phyloP scores from a whole-genome alignment of 2,113 vertebrate genomes.

The Heterochromis multidens region DNA sequence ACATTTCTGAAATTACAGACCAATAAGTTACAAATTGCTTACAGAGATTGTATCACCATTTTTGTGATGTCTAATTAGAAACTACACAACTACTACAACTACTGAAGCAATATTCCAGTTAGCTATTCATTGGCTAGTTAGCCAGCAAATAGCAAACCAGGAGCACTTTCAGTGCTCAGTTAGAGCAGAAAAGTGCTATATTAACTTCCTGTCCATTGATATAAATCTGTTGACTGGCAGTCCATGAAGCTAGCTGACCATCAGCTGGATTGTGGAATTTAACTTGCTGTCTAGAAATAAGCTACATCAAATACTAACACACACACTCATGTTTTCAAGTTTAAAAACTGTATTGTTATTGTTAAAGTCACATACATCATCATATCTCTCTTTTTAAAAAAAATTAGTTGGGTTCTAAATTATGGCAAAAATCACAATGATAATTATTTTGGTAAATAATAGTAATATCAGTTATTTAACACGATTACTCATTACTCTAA shows the following conservation, averaged over 20 bases:
- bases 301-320: no score
- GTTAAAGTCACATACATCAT: no score
- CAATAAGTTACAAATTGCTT: not conserved
- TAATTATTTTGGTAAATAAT: not conserved
- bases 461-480: not conserved
- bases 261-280: no score
- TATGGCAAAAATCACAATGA: not conserved
- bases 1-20: constrained; percentile 63
- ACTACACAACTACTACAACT: no score
- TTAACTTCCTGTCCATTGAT: not conserved
- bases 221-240: not conserved
- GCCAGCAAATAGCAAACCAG: not conserved
- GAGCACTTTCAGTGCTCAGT: not conserved
- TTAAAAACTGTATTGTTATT: no score
- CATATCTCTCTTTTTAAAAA: not conserved
- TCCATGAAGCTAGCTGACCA: not conserved
- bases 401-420: not conserved
- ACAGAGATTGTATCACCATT: not conserved
- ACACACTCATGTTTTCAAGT: no score
- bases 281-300: no score
- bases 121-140: not conserved
- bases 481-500: not conserved
- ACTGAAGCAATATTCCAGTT: not conserved
- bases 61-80: no score
- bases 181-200: not conserved